Conservation (phyloP, 2,888 invertebrate genomes). For the Hypercompe scribonia region DNA sequence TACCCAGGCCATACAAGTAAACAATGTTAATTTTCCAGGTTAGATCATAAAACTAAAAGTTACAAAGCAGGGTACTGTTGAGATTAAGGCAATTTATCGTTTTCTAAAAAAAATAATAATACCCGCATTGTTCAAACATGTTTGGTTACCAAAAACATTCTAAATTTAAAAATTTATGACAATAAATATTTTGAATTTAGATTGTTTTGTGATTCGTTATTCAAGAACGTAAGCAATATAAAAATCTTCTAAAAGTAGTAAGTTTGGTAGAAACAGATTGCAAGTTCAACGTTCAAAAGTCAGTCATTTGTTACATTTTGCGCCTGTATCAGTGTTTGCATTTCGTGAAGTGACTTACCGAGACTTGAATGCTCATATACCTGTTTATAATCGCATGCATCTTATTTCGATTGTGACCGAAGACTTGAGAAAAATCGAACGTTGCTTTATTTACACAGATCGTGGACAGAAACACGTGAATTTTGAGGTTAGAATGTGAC, state of each 20-base stretch:
- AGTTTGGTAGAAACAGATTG: too few species aligned
- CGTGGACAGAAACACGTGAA: neutral
- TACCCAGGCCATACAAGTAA: constrained; percentile 14
- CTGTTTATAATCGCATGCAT: neutral
- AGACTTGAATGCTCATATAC: neutral
- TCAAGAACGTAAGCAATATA: too few species aligned
- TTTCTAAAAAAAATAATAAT: neutral
- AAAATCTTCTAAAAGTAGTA: too few species aligned
- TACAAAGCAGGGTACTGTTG: neutral
- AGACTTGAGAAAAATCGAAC: neutral
- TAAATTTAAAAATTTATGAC: neutral
- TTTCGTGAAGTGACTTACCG: neutral
- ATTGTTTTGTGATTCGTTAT: too few species aligned
- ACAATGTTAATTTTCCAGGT: constrained; percentile 9
- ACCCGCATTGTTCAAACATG: neutral
- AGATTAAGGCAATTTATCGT: neutral
- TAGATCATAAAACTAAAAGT: constrained; percentile 13
- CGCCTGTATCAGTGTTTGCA: neutral
- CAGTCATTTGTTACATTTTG: neutral
- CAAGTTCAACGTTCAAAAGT: too few species aligned
- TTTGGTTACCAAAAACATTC: neutral
- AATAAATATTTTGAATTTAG: neutral
- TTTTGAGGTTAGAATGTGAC: neutral
- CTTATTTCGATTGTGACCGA: neutral
- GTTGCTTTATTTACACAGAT: neutral